A percentile compares a stretch with the other conserved stretches of the same genome.
phyloP scores from a whole-genome alignment of 2,888 invertebrate genomes.

The Zhuqinia jingwanae region DNA sequence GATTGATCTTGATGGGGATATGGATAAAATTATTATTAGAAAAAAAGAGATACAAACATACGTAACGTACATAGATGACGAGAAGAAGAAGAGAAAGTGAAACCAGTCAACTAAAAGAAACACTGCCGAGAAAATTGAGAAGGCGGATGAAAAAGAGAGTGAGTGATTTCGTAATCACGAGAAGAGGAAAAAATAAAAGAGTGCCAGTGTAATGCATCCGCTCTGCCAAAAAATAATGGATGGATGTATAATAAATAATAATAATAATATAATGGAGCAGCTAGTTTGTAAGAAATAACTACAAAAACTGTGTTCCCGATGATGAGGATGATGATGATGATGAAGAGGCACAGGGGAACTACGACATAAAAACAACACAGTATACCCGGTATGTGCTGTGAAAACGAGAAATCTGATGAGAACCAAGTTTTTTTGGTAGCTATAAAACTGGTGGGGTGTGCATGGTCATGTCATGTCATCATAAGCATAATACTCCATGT shows the following conservation, averaged over 20 bases:
- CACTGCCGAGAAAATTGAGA: background rate
- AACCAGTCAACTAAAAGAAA: background rate
- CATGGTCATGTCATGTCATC: too few species aligned
- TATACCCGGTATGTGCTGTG: too few species aligned
- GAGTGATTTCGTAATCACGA: background rate
- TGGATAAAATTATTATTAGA: too few species aligned
- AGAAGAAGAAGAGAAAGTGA: background rate
- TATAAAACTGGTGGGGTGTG: too few species aligned
- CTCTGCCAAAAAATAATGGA: background rate
- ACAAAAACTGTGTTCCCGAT: background rate
- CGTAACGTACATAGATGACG: background rate
- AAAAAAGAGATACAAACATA: background rate
- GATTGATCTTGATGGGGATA: too few species aligned
- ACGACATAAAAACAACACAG: background rate
- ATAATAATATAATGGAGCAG: background rate
- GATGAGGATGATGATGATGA: background rate
- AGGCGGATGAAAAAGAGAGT: background rate
- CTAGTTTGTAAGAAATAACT: background rate
- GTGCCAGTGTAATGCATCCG: background rate
- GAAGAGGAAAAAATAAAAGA: background rate
- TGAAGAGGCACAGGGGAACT: background rate
- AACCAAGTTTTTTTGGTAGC: too few species aligned
- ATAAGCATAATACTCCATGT: too few species aligned
- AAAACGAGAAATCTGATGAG: too few species aligned
- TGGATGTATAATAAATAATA: constrained; percentile 3